Evolutionary conservation across 2,797 vertebrate genomes (phyloP), one percentile per base, ranked within the genome.

Genomic region (Glossophaga mutica): DNA sequence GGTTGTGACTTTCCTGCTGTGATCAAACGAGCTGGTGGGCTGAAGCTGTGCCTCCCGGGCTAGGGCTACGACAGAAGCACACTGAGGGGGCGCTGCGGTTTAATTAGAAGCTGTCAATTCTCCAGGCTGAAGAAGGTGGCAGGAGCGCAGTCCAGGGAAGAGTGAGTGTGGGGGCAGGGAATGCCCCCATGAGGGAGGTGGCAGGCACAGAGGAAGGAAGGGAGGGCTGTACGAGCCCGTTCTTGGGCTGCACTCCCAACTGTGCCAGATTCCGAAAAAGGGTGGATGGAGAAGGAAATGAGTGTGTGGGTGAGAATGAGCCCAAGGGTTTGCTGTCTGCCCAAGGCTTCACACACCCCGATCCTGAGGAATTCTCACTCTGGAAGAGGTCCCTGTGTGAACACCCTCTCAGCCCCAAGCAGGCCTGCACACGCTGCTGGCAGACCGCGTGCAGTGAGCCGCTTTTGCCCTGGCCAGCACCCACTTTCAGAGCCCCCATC

Each of bases 381-480:
- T 0, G 2, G n/a, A 84, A 42, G 9, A 12, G 1, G 48, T 16
- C 22, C 37, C 18, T 15, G 32, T 37, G 9, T 9, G 39, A 73
- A 29, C 50, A 44, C 71, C 34, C 18, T 18, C 39, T 37, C 9
- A 0, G 24, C 3, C n/a, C n/a, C 42, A 14, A 24, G 81, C 55
- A 39, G 52, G 44, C 68, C 81, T 2, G 2, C 3, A 6, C 1
- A 0, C 6, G 0, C 4, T 10, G 15, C 32, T 2, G 24, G 12
- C 3, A 9, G 62, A 37, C 39, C 22, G 7, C 2, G 8, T 11
- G 21, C 50, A 2, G 3, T 0, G 2, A 55, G 78, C 55, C 59
- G 37, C 11, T 52, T 77, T 68, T 55, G 18, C 29, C 16, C 3
- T 32, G n/a, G 46, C 32, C 37, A 21, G 24, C 2, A 32, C 19